Conservation (phyloP, 2,113 vertebrate species). For the Prinia subflava region DNA sequence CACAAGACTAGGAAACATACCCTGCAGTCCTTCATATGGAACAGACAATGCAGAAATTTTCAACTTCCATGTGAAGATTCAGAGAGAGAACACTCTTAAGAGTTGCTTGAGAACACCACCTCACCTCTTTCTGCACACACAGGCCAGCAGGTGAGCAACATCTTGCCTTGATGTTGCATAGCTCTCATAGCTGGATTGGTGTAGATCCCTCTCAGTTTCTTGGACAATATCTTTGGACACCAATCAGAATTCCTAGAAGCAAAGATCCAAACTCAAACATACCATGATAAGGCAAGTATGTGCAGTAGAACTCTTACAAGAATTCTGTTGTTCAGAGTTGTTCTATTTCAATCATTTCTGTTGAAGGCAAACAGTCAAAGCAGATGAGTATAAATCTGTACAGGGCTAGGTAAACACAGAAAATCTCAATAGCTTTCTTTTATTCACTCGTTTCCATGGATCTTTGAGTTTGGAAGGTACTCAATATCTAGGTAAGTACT, state of each 20-base stretch:
- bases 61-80: background rate
- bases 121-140: background rate
- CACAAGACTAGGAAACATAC: background rate
- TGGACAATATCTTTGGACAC: background rate
- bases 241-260: background rate
- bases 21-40: background rate
- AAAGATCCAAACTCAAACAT: background rate
- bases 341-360: background rate
- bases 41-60: background rate
- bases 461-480: background rate
- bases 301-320: background rate
- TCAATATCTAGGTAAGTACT: background rate
- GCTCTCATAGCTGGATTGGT: background rate
- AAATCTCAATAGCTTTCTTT: background rate
- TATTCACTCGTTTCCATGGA: background rate
- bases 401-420: background rate
- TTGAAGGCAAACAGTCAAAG: background rate
- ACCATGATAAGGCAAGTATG: background rate
- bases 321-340: background rate
- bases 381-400: background rate
- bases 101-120: background rate
- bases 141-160: background rate
- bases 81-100: background rate
- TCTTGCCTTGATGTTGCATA: background rate
- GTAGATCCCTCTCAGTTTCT: background rate